phyloP scores from a whole-genome alignment of 1,140 invertebrate genomes.

The Melipona quadrifasciata region DNA sequence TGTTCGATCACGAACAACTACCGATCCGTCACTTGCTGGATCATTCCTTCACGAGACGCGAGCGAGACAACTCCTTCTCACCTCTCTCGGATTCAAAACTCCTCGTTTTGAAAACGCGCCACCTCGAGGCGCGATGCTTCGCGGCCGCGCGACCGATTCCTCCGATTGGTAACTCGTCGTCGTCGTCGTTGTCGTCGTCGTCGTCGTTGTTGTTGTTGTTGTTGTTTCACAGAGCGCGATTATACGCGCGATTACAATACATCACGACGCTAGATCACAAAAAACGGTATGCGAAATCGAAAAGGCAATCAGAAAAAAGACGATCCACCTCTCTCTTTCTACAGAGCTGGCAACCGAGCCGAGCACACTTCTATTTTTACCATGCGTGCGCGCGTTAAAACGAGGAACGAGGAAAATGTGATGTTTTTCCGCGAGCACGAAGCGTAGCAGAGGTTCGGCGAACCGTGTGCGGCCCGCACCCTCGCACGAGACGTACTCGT shows the following conservation, averaged over 20 bases:
- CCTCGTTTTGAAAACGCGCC: neutral
- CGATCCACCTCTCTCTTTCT: neutral
- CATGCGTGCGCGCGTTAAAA: neutral
- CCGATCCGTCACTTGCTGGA: conserved; percentile 2
- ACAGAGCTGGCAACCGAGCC: neutral
- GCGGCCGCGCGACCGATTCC: neutral
- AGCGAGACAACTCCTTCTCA: neutral
- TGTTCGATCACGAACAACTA: neutral
- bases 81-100: no score
- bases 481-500: conserved; percentile 63
- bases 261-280: neutral
- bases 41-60: conserved; percentile 29
- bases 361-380: neutral
- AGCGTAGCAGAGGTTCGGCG: conserved; percentile 51
- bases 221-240: no score
- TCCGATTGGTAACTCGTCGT: no score
- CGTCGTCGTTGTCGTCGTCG: no score
- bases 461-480: conserved; percentile 67
- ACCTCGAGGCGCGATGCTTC: neutral
- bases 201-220: no score
- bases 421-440: neutral
- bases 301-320: neutral
- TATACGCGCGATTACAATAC: no score
- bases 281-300: no score
- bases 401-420: neutral